Conservation (phyloP, 1,140 invertebrate genomes). For the Dreissena rostriformis region DNA sequence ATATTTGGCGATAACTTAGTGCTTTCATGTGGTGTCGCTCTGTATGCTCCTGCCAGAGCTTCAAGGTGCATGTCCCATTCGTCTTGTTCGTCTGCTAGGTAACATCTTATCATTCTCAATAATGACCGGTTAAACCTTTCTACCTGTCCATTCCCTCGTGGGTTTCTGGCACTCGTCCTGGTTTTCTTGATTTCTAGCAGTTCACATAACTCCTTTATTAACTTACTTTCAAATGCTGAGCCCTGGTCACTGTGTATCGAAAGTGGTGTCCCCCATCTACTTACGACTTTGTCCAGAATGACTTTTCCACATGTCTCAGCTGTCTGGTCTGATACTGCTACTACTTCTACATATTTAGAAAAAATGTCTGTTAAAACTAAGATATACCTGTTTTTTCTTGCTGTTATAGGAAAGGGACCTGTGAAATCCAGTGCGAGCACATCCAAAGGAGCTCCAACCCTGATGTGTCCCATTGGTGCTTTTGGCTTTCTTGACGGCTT, state of each 20-base stretch:
- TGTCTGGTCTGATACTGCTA: constrained; percentile 17
- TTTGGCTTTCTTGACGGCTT: too few species aligned
- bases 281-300: background rate
- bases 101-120: background rate
- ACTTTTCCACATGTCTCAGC: constrained; percentile 10
- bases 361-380: constrained; percentile 10
- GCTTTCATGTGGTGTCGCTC: too few species aligned
- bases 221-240: background rate
- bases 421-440: too few species aligned
- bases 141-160: background rate
- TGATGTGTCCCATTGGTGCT: too few species aligned
- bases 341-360: too few species aligned
- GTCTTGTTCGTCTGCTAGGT: constrained; percentile 8
- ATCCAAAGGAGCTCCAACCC: too few species aligned
- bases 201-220: background rate
- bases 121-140: background rate
- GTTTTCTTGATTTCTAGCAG: background rate
- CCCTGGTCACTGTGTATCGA: background rate
- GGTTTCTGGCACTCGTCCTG: constrained; percentile 14
- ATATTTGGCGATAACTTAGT: too few species aligned
- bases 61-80: too few species aligned
- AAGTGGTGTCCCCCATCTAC: background rate
- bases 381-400: constrained; percentile 20
- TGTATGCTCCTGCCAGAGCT: too few species aligned
- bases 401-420: too few species aligned